A percentile compares a stretch with the other conserved stretches of the same genome.
Evolutionary conservation across 2,113 vertebrate genomes (phyloP).

Genomic region (Pontoporia blainvillei): DNA sequence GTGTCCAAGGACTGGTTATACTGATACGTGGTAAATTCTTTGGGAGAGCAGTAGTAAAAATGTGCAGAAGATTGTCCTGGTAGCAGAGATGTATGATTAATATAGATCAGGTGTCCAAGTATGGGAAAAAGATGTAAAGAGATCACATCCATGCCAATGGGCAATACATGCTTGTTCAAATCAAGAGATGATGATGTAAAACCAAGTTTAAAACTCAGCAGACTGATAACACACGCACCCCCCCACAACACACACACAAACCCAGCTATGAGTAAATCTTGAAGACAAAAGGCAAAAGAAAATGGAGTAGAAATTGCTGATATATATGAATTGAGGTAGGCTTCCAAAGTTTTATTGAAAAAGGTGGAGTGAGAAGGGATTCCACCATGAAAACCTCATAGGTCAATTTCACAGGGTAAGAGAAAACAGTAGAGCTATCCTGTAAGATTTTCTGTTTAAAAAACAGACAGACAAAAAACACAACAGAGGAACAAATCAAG

Average conservation of each 20-base stretch:
- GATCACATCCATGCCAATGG: background rate
- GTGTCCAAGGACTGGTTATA: background rate
- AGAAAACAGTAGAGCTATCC: background rate
- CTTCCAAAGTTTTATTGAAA: background rate
- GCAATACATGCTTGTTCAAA: background rate
- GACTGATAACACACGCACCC: fast-evolving
- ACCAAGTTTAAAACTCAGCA: background rate
- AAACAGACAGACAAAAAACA: background rate
- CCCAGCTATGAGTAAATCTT: background rate
- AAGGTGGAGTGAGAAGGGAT: background rate
- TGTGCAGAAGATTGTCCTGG: background rate
- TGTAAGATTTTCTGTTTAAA: background rate
- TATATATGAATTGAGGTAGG: background rate
- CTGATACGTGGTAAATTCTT: background rate
- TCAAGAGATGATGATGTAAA: background rate
- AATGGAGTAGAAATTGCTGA: background rate
- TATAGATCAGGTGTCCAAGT: background rate
- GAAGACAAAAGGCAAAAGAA: background rate
- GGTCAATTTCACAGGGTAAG: background rate
- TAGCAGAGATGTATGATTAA: background rate
- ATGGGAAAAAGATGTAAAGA: background rate
- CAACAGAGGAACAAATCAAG: background rate
- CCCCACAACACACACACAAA: background rate
- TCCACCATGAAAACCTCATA: background rate
- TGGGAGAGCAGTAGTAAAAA: background rate